A percentile compares a stretch with the other conserved stretches of the same genome.
These are phyloP conservation scores for Trissolcus japonicus DNA, from an alignment of 2,888 invertebrate genomes.

Conservation along the genomic window DNA sequence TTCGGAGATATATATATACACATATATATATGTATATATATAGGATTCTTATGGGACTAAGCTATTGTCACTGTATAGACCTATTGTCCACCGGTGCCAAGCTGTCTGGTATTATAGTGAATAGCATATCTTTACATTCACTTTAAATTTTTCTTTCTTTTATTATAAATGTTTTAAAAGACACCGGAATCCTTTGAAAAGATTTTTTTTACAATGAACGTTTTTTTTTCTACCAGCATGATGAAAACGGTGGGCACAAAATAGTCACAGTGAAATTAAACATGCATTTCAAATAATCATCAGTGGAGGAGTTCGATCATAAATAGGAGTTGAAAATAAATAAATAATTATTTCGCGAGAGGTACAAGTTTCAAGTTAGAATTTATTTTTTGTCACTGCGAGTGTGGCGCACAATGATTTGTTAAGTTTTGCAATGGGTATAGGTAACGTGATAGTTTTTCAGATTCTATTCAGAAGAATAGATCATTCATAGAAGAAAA, in stretches of 20 bases:
- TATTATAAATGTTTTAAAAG: slow-evolving; percentile 53
- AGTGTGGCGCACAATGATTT: no score
- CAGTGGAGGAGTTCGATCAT: no score
- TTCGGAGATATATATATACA: slow-evolving; percentile 43
- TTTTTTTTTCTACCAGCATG: slow-evolving; percentile 34
- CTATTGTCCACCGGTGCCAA: slow-evolving; percentile 69
- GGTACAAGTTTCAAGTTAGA: no score
- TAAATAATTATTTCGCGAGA: no score
- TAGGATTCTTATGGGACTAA: slow-evolving; percentile 63
- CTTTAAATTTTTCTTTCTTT: slow-evolving; percentile 54
- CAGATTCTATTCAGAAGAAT: no score
- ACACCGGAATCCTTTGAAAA: slow-evolving; percentile 50
- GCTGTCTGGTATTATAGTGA: slow-evolving; percentile 65
- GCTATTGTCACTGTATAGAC: slow-evolving; percentile 59
- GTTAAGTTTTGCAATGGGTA: no score
- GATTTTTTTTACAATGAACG: slow-evolving; percentile 44
- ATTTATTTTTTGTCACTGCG: no score
- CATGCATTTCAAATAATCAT: not conserved
- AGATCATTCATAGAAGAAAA: no score
- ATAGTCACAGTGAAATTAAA: slow-evolving; percentile 21
- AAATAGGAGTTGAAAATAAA: no score
- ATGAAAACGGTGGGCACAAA: slow-evolving; percentile 31
- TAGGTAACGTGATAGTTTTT: no score
- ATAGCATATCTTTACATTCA: slow-evolving; percentile 54
- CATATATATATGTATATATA: not conserved